Evolutionary conservation across 2,797 vertebrate genomes (phyloP), one percentile per base, ranked within the genome.

Genomic region (Amazonetta brasiliensis): DNA sequence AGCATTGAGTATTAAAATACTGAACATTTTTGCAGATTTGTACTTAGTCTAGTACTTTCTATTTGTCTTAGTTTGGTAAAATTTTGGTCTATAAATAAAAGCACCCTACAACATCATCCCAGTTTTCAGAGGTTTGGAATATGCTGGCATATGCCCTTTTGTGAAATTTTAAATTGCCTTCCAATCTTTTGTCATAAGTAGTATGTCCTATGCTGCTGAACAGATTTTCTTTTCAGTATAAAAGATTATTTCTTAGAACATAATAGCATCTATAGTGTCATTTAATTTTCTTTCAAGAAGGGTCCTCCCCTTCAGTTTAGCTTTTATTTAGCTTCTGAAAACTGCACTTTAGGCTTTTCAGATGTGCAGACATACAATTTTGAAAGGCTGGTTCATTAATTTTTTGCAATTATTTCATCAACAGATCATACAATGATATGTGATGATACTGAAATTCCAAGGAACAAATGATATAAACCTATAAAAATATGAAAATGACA

Each of bases 211-310:
- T 66, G 87, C 14, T 2, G 6, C 33, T 63, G 22, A 41, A 39
- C 86, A 96, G 46, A 85, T 41, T 91, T 84, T 58, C 88, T 79
- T 94, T 87, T 71, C 64, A 46, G 68, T 33, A 33, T 20, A 39
- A 84, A 95, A 84, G 64, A 71, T 21, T 56, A 74, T 90, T 96
- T 93, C 90, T 94, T 69, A 68, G 76, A 79, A 95, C 91, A 86
- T 81, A 93, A 56, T 68, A 72, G 35, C 71, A 86, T 95, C 87
- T 79, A 35, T 67, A 77, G 79, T 44, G 28, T 18, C 37, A 77
- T 93, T 86, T 74, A 44, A 62, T 90, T 96, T 92, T 75, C 74
- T 90, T 95, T 94, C 54, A 84, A 80, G 94, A 86, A 76, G 26
- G 66, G 43, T 37, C 43, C 55, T 87, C 83, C 83, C 63, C 90